Evolutionary conservation across 2,113 vertebrate genomes (phyloP), one percentile per base, ranked within the genome.

Genomic region (Thunnus thynnus): DNA sequence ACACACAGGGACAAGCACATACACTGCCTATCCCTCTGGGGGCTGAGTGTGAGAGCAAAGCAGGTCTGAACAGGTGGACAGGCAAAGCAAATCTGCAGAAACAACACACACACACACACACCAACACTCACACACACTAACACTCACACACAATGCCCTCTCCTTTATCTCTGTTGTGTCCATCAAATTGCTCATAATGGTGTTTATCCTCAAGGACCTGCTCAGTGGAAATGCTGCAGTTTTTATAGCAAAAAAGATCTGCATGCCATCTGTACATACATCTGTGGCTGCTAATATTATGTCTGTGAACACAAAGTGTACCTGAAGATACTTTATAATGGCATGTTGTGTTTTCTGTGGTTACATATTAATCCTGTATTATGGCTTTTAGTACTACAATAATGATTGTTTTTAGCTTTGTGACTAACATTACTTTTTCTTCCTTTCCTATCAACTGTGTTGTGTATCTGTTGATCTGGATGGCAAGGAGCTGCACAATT

Each of bases 61-160:
- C 93, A 92, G 88, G 93, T 88, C 86, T 92, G 75, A 88, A 94
- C 92, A 92, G 89, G 90, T 93, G 85, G 82, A 81, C 48, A 44
- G 55, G 76, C 57, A 80, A 73, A 74, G 74, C 70, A 48, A 76
- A 73, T 41, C 64, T 76, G 74, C 68, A 73, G 71, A 84, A 55
- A 83, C 46, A 41, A 83, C 73, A 84, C 51, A 80, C n/a, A 54
- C 65, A 27, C 54, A 56, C 57, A 79, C n/a, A 56, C 70, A 66
- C 41, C 46, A 32, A 27, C 62, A 76, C 82, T 71, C 69, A 72
- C 75, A 20, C 72, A 36, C 32, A 36, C 0, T 68, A 30, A 72
- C 0, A 63, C 71, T 76, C 8, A 79, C 76, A 72, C 18, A 57
- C 20, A 67, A 3, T 46, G 50, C 30, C 54, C 32, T 41, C 8